Conservation (phyloP, 2,888 invertebrate species). For the Odontomyia ornata region DNA sequence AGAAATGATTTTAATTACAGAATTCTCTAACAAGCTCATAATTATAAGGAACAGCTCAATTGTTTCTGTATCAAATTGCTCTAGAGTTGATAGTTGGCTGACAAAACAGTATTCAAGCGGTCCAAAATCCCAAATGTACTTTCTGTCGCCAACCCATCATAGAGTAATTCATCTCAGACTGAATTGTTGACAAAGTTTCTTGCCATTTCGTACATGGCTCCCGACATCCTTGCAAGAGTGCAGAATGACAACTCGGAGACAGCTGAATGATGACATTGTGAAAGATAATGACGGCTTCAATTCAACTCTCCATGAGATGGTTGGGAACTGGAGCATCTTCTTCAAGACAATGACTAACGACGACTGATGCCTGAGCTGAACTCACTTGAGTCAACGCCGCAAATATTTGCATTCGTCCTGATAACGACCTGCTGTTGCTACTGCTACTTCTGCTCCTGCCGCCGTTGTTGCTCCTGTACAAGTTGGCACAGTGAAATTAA, state of each 20-base stretch:
- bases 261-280: slow-evolving; percentile 35
- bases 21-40: neutral
- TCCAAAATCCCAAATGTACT: slow-evolving; percentile 4
- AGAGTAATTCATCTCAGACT: slow-evolving; percentile 23
- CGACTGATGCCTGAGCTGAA: slow-evolving; percentile 3
- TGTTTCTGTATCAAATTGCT: neutral
- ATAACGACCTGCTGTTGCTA: slow-evolving; percentile 7
- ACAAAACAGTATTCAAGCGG: neutral
- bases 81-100: neutral
- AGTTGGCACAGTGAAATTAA: slow-evolving; percentile 22
- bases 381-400: slow-evolving; percentile 1
- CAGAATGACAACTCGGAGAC: slow-evolving; percentile 19
- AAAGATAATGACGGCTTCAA: slow-evolving; percentile 35
- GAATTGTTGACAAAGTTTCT: slow-evolving; percentile 31
- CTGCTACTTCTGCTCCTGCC: no score
- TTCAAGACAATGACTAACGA: slow-evolving; percentile 14
- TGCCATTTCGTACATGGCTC: neutral
- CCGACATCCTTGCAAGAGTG: neutral
- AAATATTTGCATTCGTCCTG: slow-evolving; percentile 39
- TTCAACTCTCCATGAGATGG: slow-evolving; percentile 7
- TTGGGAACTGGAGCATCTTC: neutral
- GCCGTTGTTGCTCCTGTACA: neutral
- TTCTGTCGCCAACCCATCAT: slow-evolving; percentile 12
- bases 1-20: no score
- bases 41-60: neutral